phyloP scores from a whole-genome alignment of 2,113 vertebrate species.

The Nycticebus coucang region DNA sequence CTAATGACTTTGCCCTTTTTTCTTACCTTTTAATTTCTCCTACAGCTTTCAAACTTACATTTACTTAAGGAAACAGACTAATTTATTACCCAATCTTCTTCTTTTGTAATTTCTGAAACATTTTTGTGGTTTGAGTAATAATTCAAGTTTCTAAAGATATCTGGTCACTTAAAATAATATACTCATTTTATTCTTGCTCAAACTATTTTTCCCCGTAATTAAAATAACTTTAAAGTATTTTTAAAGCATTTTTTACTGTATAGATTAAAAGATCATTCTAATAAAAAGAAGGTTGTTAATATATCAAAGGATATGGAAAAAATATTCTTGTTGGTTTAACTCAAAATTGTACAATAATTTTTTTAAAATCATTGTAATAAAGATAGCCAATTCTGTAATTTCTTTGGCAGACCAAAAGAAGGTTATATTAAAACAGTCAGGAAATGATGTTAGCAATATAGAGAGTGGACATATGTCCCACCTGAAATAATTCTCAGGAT shows the following conservation, averaged over 20 bases:
- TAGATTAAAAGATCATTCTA: slow-evolving; percentile 18
- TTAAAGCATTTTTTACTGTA: not conserved
- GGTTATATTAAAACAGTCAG: slow-evolving; percentile 58
- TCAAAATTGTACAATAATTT: not conserved
- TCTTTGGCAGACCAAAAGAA: slow-evolving; percentile 15
- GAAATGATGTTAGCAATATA: slow-evolving; percentile 18
- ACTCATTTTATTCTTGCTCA: slow-evolving; percentile 35
- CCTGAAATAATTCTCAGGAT: not conserved
- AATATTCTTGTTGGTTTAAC: not conserved
- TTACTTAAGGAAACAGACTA: slow-evolving; percentile 19
- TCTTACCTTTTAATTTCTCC: not conserved
- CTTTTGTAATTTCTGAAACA: not conserved
- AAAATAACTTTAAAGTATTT: slow-evolving; percentile 37
- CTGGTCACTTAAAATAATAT: slow-evolving; percentile 3
- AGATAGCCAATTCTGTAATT: slow-evolving; percentile 3
- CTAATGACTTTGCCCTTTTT: slow-evolving; percentile 1
- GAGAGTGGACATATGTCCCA: not conserved
- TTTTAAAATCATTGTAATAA: not conserved
- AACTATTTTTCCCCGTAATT: slow-evolving; percentile 20
- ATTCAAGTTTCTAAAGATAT: not conserved
- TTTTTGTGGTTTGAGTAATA: slow-evolving; percentile 38
- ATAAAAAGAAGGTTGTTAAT: not conserved
- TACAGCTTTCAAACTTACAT: not conserved
- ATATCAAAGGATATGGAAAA: slow-evolving; percentile 38
- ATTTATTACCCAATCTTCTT: not conserved